These are phyloP conservation scores for Daphoenositta chrysoptera DNA, from an alignment of 2,113 vertebrate genomes.

Conservation along the genomic window DNA sequence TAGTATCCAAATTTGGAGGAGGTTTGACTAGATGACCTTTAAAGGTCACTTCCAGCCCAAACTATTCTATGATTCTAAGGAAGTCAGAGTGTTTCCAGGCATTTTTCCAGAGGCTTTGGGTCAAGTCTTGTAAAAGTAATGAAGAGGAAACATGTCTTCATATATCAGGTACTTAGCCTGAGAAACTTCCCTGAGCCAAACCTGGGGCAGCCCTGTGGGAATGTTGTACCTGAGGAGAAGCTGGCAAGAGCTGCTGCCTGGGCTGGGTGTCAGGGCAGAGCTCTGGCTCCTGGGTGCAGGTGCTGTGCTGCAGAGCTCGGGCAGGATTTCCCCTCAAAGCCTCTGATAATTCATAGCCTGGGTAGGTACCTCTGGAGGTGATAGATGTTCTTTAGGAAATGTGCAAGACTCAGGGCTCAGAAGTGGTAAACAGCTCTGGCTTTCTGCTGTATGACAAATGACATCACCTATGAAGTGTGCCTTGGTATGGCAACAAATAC, in stretches of 20 bases:
- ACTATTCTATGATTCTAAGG: background rate
- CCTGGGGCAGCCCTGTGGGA: background rate
- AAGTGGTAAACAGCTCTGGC: background rate
- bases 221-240: background rate
- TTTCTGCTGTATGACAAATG: background rate
- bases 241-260: background rate
- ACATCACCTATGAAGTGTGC: background rate
- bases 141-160: background rate
- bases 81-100: background rate
- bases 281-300: background rate
- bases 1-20: background rate
- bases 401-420: background rate
- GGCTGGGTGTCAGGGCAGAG: background rate
- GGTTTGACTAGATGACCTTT: background rate
- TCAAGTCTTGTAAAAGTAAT: background rate
- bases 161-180: background rate
- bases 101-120: background rate
- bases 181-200: background rate
- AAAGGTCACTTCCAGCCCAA: background rate
- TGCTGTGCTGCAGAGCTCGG: background rate
- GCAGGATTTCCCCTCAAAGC: background rate
- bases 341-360: background rate
- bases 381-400: background rate
- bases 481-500: background rate
- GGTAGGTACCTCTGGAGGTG: background rate